phyloP scores from a whole-genome alignment of 1,140 invertebrate genomes.

The Brachionus plicatilis region DNA sequence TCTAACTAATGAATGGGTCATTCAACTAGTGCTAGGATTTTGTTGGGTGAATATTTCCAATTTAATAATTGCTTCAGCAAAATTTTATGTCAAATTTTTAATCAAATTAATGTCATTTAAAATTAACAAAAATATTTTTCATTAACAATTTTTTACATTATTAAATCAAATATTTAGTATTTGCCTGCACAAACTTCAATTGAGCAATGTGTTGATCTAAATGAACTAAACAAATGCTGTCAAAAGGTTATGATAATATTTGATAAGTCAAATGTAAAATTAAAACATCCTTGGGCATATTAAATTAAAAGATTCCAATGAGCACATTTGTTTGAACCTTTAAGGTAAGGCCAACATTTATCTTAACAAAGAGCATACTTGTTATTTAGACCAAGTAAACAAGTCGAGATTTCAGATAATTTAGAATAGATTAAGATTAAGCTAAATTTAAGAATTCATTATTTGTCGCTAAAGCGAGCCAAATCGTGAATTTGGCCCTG shows the following conservation, averaged over 20 bases:
- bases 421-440: not conserved
- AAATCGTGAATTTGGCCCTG: not conserved
- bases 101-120: not conserved
- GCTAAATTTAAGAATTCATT: not conserved
- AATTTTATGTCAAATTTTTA: not conserved
- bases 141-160: not conserved
- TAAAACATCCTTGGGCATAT: not conserved
- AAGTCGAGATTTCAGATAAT: not conserved
- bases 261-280: not conserved
- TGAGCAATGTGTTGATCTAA: not conserved
- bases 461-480: not conserved
- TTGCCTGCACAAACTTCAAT: not conserved
- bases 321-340: not conserved
- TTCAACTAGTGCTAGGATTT: not conserved
- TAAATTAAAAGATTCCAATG: not conserved
- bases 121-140: not conserved
- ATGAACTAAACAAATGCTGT: not conserved
- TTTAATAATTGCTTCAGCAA: not conserved
- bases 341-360: not conserved
- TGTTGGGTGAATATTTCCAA: not conserved
- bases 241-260: not conserved
- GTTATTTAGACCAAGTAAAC: not conserved
- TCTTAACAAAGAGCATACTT: not conserved
- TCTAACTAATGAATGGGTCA: not conserved
- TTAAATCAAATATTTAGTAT: not conserved